phyloP scores from a whole-genome alignment of 2,888 invertebrate species.

The Sabatieria punctata region DNA sequence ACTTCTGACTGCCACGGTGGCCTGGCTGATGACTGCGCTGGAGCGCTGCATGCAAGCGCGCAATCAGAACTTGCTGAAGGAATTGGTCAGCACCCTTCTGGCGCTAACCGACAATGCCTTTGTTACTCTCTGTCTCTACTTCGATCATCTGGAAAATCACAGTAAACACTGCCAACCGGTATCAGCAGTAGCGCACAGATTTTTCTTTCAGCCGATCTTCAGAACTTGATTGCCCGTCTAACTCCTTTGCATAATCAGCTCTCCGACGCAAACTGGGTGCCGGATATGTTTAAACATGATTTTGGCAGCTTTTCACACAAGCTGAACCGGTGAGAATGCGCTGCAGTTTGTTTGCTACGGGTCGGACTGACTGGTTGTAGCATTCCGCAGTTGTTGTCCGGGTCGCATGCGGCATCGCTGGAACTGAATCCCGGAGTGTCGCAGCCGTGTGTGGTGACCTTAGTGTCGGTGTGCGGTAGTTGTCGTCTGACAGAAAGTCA shows the following conservation, averaged over 20 bases:
- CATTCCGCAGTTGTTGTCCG: background rate
- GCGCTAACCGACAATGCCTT: slow-evolving; percentile 5
- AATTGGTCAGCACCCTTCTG: background rate
- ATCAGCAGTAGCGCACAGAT: background rate
- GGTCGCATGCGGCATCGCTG: no score
- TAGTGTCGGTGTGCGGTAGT: background rate
- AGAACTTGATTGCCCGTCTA: background rate
- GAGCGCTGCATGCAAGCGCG: background rate
- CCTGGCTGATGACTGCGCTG: slow-evolving; percentile 1
- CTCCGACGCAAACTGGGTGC: background rate
- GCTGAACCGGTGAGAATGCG: background rate
- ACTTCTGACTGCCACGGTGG: background rate
- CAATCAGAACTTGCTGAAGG: background rate
- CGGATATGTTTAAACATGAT: background rate
- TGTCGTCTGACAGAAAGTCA: background rate
- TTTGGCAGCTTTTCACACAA: background rate
- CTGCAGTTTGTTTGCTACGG: background rate
- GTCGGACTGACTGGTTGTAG: background rate
- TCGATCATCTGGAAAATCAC: slow-evolving; percentile 6
- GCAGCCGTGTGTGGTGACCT: slow-evolving; percentile 1
- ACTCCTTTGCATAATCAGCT: background rate
- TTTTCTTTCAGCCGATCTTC: no score
- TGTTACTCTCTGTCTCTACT: slow-evolving; percentile 7
- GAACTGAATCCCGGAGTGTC: background rate
- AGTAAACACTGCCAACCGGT: slow-evolving; percentile 1